These are phyloP conservation scores for Ylistrum balloti DNA, from an alignment of 1,140 invertebrate species.

Conservation along the genomic window DNA sequence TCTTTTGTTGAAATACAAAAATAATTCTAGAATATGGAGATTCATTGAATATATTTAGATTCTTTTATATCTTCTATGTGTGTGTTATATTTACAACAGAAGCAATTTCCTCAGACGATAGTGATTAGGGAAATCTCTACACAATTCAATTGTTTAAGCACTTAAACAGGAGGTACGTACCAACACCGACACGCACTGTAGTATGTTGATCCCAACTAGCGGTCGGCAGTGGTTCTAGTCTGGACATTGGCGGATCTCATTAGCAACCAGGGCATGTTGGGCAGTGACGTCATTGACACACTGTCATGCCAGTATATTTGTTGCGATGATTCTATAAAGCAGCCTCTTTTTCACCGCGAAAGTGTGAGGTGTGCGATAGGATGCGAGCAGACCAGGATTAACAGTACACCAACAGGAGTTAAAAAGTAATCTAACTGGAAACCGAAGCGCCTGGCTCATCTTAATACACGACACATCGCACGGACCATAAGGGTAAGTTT, in stretches of 20 bases:
- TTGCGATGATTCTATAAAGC: not conserved
- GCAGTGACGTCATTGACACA: not conserved
- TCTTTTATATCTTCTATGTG: too few species aligned
- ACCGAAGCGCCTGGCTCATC: not conserved
- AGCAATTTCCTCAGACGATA: too few species aligned
- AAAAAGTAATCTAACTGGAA: not conserved
- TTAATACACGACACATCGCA: not conserved
- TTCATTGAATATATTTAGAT: too few species aligned
- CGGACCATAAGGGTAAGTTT: not conserved
- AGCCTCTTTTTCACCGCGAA: not conserved
- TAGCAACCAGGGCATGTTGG: not conserved
- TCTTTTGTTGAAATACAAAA: too few species aligned
- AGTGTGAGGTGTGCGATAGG: not conserved
- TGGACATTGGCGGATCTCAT: not conserved
- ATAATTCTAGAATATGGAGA: too few species aligned
- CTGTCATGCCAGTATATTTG: slow-evolving; percentile 19
- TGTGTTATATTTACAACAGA: too few species aligned
- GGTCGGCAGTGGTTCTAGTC: not conserved
- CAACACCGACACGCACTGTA: not conserved
- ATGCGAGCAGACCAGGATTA: not conserved
- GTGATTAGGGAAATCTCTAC: not conserved
- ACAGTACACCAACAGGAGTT: not conserved
- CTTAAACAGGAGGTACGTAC: not conserved
- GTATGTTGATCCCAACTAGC: not conserved
- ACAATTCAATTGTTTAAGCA: slow-evolving; percentile 5